Percentiles rank a stretch among this genome's conserved stretches.
Evolutionary conservation across 2,797 vertebrate species (phyloP).

Genomic region (Sarcophilus harrisii): DNA sequence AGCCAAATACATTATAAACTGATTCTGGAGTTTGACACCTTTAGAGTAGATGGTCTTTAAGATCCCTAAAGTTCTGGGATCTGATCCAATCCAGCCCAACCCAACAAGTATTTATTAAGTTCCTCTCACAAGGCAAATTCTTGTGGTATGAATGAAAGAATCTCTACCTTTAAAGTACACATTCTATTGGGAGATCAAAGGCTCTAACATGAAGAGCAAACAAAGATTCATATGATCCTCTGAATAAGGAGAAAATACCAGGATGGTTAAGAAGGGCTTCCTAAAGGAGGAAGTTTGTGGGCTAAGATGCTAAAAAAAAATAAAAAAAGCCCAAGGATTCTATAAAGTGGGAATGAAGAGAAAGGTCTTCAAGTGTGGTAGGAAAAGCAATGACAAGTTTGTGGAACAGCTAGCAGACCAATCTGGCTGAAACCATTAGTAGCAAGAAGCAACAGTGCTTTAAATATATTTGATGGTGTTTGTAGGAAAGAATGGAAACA

Average conservation of each 20-base stretch:
- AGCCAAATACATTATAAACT: background rate
- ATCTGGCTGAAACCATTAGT: background rate
- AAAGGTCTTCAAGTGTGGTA: background rate
- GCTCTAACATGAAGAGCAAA: background rate
- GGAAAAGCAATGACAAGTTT: background rate
- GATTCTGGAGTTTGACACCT: background rate
- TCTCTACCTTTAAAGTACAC: background rate
- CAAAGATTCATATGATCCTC: background rate
- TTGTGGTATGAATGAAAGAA: background rate
- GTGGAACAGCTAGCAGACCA: background rate
- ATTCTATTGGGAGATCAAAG: background rate
- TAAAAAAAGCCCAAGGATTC: background rate
- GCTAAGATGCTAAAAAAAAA: too few relatives aligned
- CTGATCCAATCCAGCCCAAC: background rate
- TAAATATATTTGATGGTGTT: background rate
- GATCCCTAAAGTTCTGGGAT: background rate
- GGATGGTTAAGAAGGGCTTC: background rate
- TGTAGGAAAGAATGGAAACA: background rate
- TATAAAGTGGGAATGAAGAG: background rate
- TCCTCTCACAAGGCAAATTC: background rate
- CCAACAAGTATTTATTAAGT: conserved; percentile 5
- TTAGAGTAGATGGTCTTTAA: background rate
- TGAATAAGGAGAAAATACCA: background rate
- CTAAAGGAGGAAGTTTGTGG: background rate
- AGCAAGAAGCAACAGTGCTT: background rate